Evolutionary conservation across 2,113 vertebrate species (phyloP), one percentile per base, ranked within the genome.

Genomic region (Gasterosteus nipponicus): DNA sequence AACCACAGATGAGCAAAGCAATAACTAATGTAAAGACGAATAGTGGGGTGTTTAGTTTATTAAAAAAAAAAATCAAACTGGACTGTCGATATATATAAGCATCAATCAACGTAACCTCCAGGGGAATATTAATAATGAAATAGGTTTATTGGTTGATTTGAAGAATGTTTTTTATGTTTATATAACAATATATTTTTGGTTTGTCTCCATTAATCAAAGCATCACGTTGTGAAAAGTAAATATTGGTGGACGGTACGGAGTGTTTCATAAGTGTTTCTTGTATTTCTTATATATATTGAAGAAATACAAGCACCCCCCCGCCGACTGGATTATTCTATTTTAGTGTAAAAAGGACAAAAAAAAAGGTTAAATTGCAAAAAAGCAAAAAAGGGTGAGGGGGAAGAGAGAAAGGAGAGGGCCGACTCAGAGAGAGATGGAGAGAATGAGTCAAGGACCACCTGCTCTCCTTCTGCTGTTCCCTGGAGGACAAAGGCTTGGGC

Each of bases 391-490:
- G 38, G 8, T 7, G 11, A 33, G 31, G 16, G 4, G 5, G n/a
- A 54, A 3, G 19, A 12, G 11, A 41, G 41, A 19, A 5, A 16
- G 16, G 29, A 29, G 29, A 59, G 39, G 39, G 35, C 35, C 6
- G 35, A 38, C 35, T 38, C 5, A 7, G 35, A 7, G 5, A 10
- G 16, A 60, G 57, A 38, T 14, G 42, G 78, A 69, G n/a, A 31
- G 19, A 31, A 42, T 53, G 60, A 81, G 65, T 75, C 53, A 71
- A 42, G 10, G 44, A 64, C 26, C 62, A 49, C 70, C 70, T 81
- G 84, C 10, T 3, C 57, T 22, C 18, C 18, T 31, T 15, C 65
- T 47, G n/a, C 22, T 18, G 67, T 39, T 3, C 46, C 35, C 29
- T 56, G 16, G 10, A 65, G 51, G 10, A 47, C 29, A 29, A 70